Evolutionary conservation across 2,113 vertebrate genomes (phyloP), one percentile per base, ranked within the genome.

Genomic region (Ornithorhynchus anatinus): DNA sequence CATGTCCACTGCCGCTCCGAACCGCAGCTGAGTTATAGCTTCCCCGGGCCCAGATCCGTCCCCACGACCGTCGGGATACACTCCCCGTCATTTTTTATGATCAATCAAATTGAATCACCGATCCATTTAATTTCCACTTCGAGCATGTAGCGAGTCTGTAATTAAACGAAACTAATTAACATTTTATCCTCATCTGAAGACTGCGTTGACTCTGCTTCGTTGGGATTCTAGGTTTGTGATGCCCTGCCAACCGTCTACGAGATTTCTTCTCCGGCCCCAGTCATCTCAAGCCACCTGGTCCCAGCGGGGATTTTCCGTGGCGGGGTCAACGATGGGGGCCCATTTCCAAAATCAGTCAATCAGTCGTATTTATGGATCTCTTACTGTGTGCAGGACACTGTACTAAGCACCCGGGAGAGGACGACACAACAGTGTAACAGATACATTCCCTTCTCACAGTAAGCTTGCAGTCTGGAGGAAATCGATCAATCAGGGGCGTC

Each of bases 81-180:
- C 54, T 86, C 59, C 67, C 17, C 16, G 48, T 77, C 67, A 52
- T 73, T 89, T 91, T 89, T 91, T 89, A 85, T 23, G 32, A 88
- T 87, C 86, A 84, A 77, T 90, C 86, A 88, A 81, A 87, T 53
- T 79, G 75, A 90, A 84, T 86, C 78, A 88, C 50, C 59, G 87
- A 79, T 72, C 62, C 71, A 89, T 79, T 89, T 81, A 70, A 87
- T 85, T 86, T 86, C 80, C 78, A 85, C 65, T 84, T 82, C 54
- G 69, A 89, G 27, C 11, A 42, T 67, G 39, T 60, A 86, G 36
- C 70, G 86, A 85, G 69, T 78, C 42, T 85, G 72, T 69, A 89
- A 90, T 89, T 89, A 89, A 85, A 80, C 57, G 66, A 78, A 88
- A 65, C 58, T 85, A 89, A 91, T 91, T 90, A 86, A 74, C 76